Evolutionary conservation across 2,888 invertebrate species (phyloP), one percentile per base, ranked within the genome.

Genomic region (Drosophila rubida): DNA sequence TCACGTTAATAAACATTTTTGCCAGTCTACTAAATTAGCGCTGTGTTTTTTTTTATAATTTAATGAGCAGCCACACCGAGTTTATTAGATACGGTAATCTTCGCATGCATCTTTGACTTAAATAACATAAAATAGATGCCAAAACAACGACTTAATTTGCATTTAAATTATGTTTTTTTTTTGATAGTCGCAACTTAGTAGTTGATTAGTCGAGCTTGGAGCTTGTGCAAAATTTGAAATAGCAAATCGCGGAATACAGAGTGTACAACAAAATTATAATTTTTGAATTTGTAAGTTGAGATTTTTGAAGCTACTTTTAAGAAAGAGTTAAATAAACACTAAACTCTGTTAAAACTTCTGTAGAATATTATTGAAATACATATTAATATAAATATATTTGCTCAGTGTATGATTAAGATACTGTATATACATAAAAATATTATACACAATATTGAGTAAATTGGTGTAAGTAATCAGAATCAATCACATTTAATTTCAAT

Each of bases 1-100:
- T 66, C 69, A 53, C 62, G 35, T 14, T 14, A 53, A 46, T 37
- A 45, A 46, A 23, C 45, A 67, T 49, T 49, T 66, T 13, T 13
- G 53, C 35, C 27, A 41, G 58, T 45, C 54, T 55, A 39, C 27
- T 48, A 49, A 64, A 35, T 49, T 27, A 25, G 32, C 30, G 23
- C 13, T 64, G 8, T 62, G 8, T 32, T n/a, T 32, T 32, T n/a
- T 4, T 66, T 86, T 78, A 80, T 67, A 72, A 80, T 64, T 84
- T 87, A 87, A 82, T 71, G 66, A 50, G 42, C 53, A 62, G 63
- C 45, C 49, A 59, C 63, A 35, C 58, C 64, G 69, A 71, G 68
- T 80, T 63, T 41, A 68, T 86, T 86, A 51, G 25, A 14, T 14
- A 14, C 35, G 14, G 14, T 13, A 37, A 37, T 37, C 35, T 37